Percentiles rank a stretch among this genome's conserved stretches.
Conservation (phyloP, 2,888 invertebrate genomes). For the Drosophila borborema region DNA sequence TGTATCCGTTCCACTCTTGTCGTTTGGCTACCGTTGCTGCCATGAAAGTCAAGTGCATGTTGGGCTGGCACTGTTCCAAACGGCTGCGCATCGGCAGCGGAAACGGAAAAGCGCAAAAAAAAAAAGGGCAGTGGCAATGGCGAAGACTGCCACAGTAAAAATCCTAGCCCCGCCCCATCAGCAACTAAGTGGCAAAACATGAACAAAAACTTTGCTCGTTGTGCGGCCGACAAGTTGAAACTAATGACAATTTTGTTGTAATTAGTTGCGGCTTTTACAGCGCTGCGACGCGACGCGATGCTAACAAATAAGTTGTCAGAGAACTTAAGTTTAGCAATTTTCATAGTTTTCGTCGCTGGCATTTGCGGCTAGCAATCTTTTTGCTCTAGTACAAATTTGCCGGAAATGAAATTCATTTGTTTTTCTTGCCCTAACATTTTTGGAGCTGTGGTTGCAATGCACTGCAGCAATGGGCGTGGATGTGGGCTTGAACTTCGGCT, state of each 20-base stretch:
- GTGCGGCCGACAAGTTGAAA: slow-evolving; percentile 78
- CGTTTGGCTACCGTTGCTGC: slow-evolving; percentile 15
- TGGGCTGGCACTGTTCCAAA: slow-evolving; percentile 68
- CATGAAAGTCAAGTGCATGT: slow-evolving; percentile 71
- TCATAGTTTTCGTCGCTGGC: slow-evolving; percentile 73
- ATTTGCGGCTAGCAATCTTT: slow-evolving; percentile 63
- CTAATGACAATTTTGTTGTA: slow-evolving; percentile 81
- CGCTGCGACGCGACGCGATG: slow-evolving; percentile 54
- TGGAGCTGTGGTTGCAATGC: slow-evolving; percentile 21
- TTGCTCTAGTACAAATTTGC: slow-evolving; percentile 65
- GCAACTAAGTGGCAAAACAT: slow-evolving; percentile 75
- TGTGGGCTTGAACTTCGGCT: slow-evolving; percentile 17
- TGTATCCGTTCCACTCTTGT: slow-evolving; percentile 50
- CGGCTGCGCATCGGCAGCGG: slow-evolving; percentile 55
- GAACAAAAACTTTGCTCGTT: slow-evolving; percentile 77
- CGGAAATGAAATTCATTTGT: slow-evolving; percentile 80
- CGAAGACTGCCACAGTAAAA: slow-evolving; percentile 16
- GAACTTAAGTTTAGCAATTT: slow-evolving; percentile 76
- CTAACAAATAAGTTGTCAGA: slow-evolving; percentile 75
- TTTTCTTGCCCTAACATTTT: slow-evolving; percentile 54
- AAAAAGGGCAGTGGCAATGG: slow-evolving; percentile 63
- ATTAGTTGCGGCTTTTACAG: slow-evolving; percentile 76
- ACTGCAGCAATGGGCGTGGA: slow-evolving; percentile 6
- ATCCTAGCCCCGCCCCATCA: neutral
- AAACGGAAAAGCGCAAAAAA: slow-evolving; percentile 74